Conservation (phyloP, 1,140 invertebrate genomes). For the Drosophila obscura region DNA sequence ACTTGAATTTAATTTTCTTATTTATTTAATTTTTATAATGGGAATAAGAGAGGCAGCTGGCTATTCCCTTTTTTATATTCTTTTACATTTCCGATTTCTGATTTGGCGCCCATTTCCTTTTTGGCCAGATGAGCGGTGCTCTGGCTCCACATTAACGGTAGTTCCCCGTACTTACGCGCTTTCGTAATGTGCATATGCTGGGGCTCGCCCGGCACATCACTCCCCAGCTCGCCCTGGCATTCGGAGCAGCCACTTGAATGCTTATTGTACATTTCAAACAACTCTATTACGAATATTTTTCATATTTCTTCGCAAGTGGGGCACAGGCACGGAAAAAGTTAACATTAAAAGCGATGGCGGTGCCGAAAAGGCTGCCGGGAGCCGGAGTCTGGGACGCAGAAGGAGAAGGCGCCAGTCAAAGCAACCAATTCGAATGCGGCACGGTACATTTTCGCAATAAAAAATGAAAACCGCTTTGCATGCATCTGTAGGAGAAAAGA, state of each 20-base stretch:
- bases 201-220: not conserved
- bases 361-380: constrained; percentile 60
- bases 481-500: constrained; percentile 59
- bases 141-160: constrained; percentile 53
- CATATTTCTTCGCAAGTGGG: constrained; percentile 69
- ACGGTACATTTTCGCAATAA: constrained; percentile 81
- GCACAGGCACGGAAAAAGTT: constrained; percentile 63
- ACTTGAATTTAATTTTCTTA: too few relatives aligned
- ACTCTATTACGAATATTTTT: constrained; percentile 83
- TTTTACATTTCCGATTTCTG: not conserved
- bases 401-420: constrained; percentile 37
- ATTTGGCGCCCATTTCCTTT: constrained; percentile 26
- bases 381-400: constrained; percentile 18
- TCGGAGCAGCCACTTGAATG: constrained; percentile 74
- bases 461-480: constrained; percentile 79
- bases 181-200: not conserved
- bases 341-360: constrained; percentile 74
- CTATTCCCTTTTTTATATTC: too few relatives aligned
- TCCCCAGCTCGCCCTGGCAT: constrained; percentile 30
- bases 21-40: too few relatives aligned
- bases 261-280: constrained; percentile 83
- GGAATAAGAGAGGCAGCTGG: too few relatives aligned
- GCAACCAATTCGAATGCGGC: constrained; percentile 81
- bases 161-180: constrained; percentile 17
- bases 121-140: constrained; percentile 9